Percentiles rank a stretch among this genome's conserved stretches.
phyloP scores from a whole-genome alignment of 2,113 vertebrate genomes.

The Holacanthus passer region DNA sequence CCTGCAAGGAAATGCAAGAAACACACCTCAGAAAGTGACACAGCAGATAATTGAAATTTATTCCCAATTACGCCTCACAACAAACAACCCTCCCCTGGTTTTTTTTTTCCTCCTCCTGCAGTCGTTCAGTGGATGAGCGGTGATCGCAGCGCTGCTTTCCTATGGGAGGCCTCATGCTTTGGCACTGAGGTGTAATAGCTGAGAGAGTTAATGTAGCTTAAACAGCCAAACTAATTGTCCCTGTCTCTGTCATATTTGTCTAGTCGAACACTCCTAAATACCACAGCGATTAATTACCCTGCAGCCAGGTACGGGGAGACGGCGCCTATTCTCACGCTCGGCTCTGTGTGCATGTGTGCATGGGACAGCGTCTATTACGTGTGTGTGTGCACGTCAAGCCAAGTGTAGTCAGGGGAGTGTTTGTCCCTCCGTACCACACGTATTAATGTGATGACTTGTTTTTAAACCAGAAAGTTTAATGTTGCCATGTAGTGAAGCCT shows the following conservation, averaged over 20 bases:
- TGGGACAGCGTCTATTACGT: slow-evolving; percentile 7
- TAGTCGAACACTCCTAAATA: slow-evolving; percentile 98
- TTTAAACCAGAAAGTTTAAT: background rate
- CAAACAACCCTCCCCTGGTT: slow-evolving; percentile 92
- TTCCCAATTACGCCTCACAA: slow-evolving; percentile 94
- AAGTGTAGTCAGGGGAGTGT: slow-evolving; percentile 39
- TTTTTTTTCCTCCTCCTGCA: slow-evolving; percentile 79
- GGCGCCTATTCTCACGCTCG: slow-evolving; percentile 26
- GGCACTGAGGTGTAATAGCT: slow-evolving; percentile 91
- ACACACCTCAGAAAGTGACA: slow-evolving; percentile 92
- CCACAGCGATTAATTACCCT: slow-evolving; percentile 98
- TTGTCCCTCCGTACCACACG: background rate
- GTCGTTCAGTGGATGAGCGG: slow-evolving; percentile 79
- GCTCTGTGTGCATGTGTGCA: background rate
- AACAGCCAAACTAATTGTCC: slow-evolving; percentile 98
- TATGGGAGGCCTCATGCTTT: slow-evolving; percentile 92
- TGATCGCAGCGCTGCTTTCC: slow-evolving; percentile 90
- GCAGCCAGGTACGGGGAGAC: slow-evolving; percentile 57
- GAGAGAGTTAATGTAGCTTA: slow-evolving; percentile 99
- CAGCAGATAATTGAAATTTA: slow-evolving; percentile 97
- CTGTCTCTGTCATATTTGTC: slow-evolving; percentile 99
- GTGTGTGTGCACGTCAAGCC: slow-evolving; percentile 9
- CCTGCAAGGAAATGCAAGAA: slow-evolving; percentile 69
- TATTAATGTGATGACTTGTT: slow-evolving; percentile 34
- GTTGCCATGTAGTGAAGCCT: background rate